Conservation (phyloP, 2,113 vertebrate species). For the Crotalus viridis region DNA sequence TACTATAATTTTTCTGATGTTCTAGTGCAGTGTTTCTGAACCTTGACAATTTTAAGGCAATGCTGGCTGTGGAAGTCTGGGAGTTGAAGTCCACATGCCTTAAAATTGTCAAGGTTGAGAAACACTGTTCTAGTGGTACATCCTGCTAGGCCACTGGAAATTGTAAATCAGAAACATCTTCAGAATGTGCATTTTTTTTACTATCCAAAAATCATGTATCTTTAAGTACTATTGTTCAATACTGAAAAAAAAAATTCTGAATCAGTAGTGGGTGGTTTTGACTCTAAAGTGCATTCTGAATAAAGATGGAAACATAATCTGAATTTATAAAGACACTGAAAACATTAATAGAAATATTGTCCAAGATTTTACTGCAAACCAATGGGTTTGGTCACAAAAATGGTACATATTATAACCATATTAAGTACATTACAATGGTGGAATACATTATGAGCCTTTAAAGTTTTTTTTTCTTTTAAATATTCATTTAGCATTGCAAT, state of each 20-base stretch:
- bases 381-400: constrained; percentile 85
- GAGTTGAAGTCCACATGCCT: no score
- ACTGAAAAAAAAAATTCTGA: background rate
- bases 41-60: no score
- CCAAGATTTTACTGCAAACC: constrained; percentile 94
- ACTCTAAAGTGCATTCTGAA: background rate
- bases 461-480: constrained; percentile 91
- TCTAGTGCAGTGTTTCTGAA: no score
- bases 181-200: background rate
- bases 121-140: background rate
- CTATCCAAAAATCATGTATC: background rate
- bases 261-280: background rate
- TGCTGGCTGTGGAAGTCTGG: no score
- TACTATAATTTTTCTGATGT: background rate
- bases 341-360: constrained; percentile 65
- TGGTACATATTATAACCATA: constrained; percentile 86
- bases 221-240: background rate
- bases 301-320: background rate
- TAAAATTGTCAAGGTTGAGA: no score
- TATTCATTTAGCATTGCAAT: constrained; percentile 92
- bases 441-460: constrained; percentile 73
- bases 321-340: constrained; percentile 27
- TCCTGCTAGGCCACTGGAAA: background rate
- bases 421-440: constrained; percentile 93
- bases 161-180: background rate